These are phyloP conservation scores for Ceriagrion tenellum DNA, from an alignment of 2,888 invertebrate species.

Conservation along the genomic window DNA sequence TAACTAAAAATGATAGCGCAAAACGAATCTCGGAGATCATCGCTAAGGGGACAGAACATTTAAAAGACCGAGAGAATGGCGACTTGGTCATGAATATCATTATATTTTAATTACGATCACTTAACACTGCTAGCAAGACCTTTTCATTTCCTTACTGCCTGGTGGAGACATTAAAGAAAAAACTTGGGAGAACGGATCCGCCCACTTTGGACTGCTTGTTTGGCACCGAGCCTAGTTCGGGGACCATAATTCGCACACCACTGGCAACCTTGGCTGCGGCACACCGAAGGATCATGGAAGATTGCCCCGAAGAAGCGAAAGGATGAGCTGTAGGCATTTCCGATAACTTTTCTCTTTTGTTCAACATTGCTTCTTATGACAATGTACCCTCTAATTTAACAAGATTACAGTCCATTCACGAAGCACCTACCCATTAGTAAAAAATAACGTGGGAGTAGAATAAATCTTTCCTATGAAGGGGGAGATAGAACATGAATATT, in stretches of 20 bases:
- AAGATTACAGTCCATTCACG: not conserved
- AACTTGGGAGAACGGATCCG: not conserved
- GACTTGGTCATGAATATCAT: not conserved
- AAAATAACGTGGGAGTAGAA: not conserved
- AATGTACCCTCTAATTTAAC: not conserved
- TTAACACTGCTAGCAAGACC: not conserved
- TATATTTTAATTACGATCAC: not conserved
- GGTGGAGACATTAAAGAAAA: not conserved
- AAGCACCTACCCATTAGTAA: not conserved
- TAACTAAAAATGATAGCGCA: too few relatives aligned
- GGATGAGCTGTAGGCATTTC: not conserved
- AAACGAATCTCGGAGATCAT: too few relatives aligned
- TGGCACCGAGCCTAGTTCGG: not conserved
- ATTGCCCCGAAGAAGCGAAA: not conserved
- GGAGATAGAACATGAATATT: too few relatives aligned
- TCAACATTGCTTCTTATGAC: too few relatives aligned
- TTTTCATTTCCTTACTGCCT: slow-evolving; percentile 6
- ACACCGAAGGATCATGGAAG: not conserved
- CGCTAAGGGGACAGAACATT: too few relatives aligned
- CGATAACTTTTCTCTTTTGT: not conserved
- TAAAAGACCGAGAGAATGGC: too few relatives aligned
- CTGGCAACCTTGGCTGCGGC: not conserved
- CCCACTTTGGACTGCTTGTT: not conserved
- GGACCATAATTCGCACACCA: not conserved
- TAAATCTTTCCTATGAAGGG: not conserved